Evolutionary conservation across 2,888 invertebrate genomes (phyloP), one percentile per base, ranked within the genome.

Genomic region (Synergus japonicus): DNA sequence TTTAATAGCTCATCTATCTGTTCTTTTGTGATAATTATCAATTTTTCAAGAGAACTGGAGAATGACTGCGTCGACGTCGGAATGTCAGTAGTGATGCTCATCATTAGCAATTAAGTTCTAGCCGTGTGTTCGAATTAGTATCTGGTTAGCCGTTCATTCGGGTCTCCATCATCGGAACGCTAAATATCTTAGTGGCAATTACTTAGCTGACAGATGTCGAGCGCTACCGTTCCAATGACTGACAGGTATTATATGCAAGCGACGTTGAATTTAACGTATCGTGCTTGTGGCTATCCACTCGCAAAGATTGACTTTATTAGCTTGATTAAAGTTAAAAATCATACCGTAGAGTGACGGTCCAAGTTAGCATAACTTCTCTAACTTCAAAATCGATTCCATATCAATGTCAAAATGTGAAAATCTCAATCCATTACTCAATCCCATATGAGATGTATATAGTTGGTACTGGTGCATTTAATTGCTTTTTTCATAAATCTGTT

Each of bases 171-270:
- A 81, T 79, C 67, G 41, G 46, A 82, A 63, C 43, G n/a, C 82
- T 82, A 83, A 85, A 82, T 84, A 82, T 82, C 81, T 83, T 22
- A 82, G 76, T 79, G 79, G 76, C 79, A 84, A 84, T 84, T 82
- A 79, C 76, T 79, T 76, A 77, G 76, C 78, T 82, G 82, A 82
- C 84, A 79, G 79, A 82, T 80, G 83, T 82, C 80, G 83, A 79
- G 64, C 78, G 76, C 76, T 66, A 63, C 29, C 49, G 76, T n/a
- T 49, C 41, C 66, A 76, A 64, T 44, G 78, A 73, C 67, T 43
- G 63, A 37, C 54, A 43, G 41, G 58, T 76, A 66, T 79, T 66
- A 79, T 66, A 79, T 79, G 78, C 46, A 73, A 78, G 37, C 18
- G 49, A 76, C 78, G 44, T 41, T 43, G 22, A 73, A 60, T 60